Base-by-base conservation (phyloP, 2,888 invertebrate species). In the Aspidiotus destructor region DNA sequence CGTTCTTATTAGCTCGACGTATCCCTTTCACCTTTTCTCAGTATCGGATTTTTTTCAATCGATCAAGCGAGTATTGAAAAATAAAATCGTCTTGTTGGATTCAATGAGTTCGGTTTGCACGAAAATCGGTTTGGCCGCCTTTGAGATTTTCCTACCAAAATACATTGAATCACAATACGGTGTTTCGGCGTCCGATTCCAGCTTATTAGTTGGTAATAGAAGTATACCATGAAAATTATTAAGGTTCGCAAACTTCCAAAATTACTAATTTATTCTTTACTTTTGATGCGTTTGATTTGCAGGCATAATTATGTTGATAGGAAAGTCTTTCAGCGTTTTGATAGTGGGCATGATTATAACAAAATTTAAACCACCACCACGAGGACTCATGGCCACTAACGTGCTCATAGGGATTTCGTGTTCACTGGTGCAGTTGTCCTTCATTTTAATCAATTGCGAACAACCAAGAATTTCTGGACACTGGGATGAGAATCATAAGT, bases 81-180 rank as follows among this genome's bases (percentile, higher is more conserved):
- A 80, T 72, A 76, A 76, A 60, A 75, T 79, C 8, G 78, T 80
- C 71, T 71, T 80, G 2, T 78, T 76, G 69, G 77, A 80, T 72
- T 77, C 78, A 7, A 72, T 80, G 7, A 79, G 79, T 57, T 77
- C 78, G 67, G 77, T 80, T 28, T 77, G 78, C 41, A 79, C 77
- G 54, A 73, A 79, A 70, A 75, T 79, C 41, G 77, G 79, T 3
- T 74, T 77, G 40, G 75, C 76, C 41, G 80, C 80, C 1, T 78
- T 79, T 71, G 79, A 78, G 73, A 80, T 79, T 8, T 82, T 80
- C 73, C 76, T 82, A 73, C 81, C 82, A 2, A 82, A 82, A 72
- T 81, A 81, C 73, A 77, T 82, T 63, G 81, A 82, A 74, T 80
- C 80, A 10, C 81, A 82, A 73, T 82, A 80, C 73, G 75, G 77